phyloP scores from a whole-genome alignment of 2,888 invertebrate genomes.

The Sinentomon sp. region DNA sequence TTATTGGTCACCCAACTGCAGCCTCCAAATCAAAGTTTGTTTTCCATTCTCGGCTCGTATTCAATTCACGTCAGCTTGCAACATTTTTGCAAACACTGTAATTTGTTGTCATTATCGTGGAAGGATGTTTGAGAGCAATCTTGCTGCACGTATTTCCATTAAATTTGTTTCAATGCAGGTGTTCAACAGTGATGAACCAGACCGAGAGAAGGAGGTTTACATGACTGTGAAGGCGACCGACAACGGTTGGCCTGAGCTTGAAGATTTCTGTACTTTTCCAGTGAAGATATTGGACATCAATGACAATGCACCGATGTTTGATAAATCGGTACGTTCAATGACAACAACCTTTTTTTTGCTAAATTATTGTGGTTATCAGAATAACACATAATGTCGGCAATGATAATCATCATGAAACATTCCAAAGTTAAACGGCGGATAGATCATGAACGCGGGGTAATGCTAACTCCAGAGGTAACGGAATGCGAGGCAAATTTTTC shows the following conservation, averaged over 20 bases:
- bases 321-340: constrained; percentile 37
- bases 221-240: constrained; percentile 75
- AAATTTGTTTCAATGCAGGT: constrained; percentile 23
- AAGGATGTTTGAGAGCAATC: background rate
- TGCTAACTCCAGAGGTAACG: too few relatives aligned
- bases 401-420: too few relatives aligned
- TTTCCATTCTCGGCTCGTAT: too few relatives aligned
- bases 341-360: constrained; percentile 6
- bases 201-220: constrained; percentile 45
- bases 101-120: background rate
- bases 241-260: constrained; percentile 64
- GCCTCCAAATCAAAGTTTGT: too few relatives aligned
- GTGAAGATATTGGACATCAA: constrained; percentile 74
- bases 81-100: background rate
- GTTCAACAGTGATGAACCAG: constrained; percentile 73
- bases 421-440: too few relatives aligned
- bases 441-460: too few relatives aligned
- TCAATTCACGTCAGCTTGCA: too few relatives aligned
- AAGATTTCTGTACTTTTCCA: constrained; percentile 78
- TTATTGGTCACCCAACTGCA: too few relatives aligned
- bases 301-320: constrained; percentile 59
- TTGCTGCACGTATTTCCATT: background rate
- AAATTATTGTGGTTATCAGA: constrained; percentile 1
- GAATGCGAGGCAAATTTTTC: too few relatives aligned
- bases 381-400: too few relatives aligned